Evolutionary conservation across 2,797 vertebrate genomes (phyloP).

Genomic region (Etheostoma nigrum): DNA sequence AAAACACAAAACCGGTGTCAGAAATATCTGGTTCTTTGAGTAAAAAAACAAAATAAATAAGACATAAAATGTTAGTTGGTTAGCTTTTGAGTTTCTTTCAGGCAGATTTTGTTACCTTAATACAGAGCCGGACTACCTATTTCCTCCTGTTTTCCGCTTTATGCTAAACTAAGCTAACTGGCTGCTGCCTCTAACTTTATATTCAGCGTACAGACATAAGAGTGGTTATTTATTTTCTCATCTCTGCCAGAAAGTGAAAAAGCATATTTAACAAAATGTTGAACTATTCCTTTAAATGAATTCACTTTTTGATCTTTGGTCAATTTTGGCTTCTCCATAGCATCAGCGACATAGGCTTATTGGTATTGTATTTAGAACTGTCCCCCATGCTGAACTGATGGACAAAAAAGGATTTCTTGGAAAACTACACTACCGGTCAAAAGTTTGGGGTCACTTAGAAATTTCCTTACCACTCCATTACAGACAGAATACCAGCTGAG

Average conservation of each 20-base stretch:
- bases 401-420: too few species aligned
- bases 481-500: too few species aligned
- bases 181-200: neutral
- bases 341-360: neutral
- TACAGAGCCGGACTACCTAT: neutral
- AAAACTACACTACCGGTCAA: too few species aligned
- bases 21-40: neutral
- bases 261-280: neutral
- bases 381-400: neutral
- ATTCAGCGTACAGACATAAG: neutral
- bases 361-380: neutral
- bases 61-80: neutral
- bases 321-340: neutral
- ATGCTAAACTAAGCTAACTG: slow-evolving; percentile 7
- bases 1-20: neutral
- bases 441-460: too few species aligned
- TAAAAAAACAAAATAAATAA: neutral
- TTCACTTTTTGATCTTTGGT: neutral
- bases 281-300: neutral
- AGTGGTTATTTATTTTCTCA: neutral
- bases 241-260: neutral
- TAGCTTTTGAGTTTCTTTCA: neutral
- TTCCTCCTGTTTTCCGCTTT: neutral
- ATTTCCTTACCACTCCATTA: too few species aligned
- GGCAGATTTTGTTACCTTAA: neutral